Evolutionary conservation across 1,140 invertebrate genomes (phyloP).

Genomic region (Metaphire vulgaris): DNA sequence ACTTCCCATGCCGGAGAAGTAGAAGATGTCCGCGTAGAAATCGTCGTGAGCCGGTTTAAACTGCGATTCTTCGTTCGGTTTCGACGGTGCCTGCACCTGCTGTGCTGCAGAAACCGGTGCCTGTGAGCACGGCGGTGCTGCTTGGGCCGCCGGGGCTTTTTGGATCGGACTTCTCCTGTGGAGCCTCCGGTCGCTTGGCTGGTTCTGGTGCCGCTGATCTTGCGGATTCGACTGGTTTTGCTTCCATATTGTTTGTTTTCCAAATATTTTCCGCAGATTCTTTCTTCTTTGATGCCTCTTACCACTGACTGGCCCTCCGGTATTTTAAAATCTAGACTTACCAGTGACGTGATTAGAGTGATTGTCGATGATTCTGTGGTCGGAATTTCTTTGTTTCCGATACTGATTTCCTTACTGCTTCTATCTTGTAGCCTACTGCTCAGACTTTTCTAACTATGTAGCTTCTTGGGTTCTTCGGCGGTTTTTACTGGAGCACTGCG

Average conservation of each 20-base stretch:
- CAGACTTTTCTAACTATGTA: no score
- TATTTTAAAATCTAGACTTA: no score
- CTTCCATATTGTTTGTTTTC: background rate
- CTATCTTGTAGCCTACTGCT: no score
- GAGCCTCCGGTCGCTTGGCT: no score
- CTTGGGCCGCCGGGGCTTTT: constrained; percentile 3
- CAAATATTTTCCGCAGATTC: no score
- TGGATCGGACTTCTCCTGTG: no score
- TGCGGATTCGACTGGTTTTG: background rate
- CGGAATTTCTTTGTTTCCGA: background rate
- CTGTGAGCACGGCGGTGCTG: no score
- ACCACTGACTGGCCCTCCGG: no score
- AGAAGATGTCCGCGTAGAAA: constrained; percentile 26
- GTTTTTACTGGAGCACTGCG: no score
- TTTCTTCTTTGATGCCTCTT: no score
- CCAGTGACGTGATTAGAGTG: no score
- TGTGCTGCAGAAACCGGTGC: background rate
- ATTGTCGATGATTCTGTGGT: background rate
- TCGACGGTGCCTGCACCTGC: background rate
- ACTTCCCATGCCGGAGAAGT: constrained; percentile 30
- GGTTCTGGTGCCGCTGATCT: background rate
- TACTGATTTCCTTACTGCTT: no score
- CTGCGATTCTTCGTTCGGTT: background rate
- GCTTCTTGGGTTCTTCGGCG: constrained; percentile 6
- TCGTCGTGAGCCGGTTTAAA: constrained; percentile 13